phyloP scores from a whole-genome alignment of 1,140 invertebrate genomes.

The Nephila pilipes region DNA sequence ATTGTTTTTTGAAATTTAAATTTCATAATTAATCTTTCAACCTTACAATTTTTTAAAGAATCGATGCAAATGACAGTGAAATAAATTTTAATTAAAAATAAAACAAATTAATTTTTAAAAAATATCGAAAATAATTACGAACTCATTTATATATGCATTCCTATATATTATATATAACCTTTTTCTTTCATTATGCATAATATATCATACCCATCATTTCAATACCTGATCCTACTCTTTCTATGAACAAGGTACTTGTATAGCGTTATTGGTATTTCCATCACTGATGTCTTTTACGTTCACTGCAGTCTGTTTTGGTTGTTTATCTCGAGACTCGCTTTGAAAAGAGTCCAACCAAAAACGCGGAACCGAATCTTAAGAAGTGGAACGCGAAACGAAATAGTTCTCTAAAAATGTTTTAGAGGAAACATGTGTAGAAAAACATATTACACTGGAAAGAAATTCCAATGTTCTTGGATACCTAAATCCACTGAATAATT shows the following conservation, averaged over 20 bases:
- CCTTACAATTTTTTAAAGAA: too few relatives aligned
- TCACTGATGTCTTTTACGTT: neutral
- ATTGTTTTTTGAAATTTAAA: too few relatives aligned
- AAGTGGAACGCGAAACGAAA: constrained; percentile 5
- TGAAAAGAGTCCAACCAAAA: neutral
- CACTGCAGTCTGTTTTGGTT: constrained; percentile 18
- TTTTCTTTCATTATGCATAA: neutral
- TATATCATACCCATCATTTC: neutral
- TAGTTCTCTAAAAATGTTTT: neutral
- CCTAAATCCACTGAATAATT: constrained; percentile 2
- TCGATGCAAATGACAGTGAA: too few relatives aligned
- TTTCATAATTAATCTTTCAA: too few relatives aligned
- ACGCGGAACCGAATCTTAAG: constrained; percentile 48
- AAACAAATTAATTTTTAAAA: too few relatives aligned
- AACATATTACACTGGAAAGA: neutral
- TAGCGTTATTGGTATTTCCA: neutral
- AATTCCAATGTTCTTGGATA: constrained; percentile 3
- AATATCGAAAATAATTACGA: too few relatives aligned
- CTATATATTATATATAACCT: too few relatives aligned
- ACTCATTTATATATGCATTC: too few relatives aligned
- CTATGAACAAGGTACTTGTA: constrained; percentile 3
- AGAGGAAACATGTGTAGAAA: neutral
- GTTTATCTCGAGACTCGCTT: neutral
- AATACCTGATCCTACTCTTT: neutral
- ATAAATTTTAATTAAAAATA: too few relatives aligned